Conservation (phyloP, 2,797 vertebrate genomes). For the Scomberomorus guttatus region DNA sequence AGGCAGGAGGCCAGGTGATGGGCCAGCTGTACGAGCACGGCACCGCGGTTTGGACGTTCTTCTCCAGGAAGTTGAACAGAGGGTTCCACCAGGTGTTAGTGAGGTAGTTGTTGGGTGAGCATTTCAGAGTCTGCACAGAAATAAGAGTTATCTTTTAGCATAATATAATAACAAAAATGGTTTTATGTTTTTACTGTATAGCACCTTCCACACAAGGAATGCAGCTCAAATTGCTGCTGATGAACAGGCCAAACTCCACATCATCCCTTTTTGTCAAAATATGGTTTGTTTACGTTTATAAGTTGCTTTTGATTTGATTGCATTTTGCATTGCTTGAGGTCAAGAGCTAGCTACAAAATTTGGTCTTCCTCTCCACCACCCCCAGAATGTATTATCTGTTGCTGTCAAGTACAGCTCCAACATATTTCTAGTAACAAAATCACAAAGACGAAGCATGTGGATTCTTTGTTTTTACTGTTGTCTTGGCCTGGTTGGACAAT, state of each 20-base stretch:
- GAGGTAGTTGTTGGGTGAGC: slow-evolving; percentile 95
- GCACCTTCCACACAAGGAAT: neutral
- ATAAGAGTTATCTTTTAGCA: neutral
- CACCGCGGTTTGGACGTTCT: slow-evolving; percentile 93
- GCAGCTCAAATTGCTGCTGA: neutral
- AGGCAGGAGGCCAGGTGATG: slow-evolving; percentile 93
- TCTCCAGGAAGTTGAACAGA: slow-evolving; percentile 96
- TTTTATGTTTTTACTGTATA: neutral
- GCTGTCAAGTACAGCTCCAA: too few species aligned
- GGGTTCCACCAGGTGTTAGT: slow-evolving; percentile 99
- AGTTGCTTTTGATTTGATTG: neutral
- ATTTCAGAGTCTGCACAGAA: slow-evolving; percentile 90
- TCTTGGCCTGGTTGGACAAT: neutral
- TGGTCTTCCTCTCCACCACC: too few species aligned
- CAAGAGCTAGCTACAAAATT: too few species aligned
- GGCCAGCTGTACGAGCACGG: slow-evolving; percentile 97
- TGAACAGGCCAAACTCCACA: neutral
- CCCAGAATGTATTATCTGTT: too few species aligned
- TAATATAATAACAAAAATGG: neutral
- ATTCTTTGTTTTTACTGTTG: too few species aligned
- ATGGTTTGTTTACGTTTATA: too few species aligned
- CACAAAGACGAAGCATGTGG: too few species aligned
- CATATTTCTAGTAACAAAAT: too few species aligned
- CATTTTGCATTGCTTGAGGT: too few species aligned
- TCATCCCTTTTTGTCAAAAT: neutral